phyloP scores from a whole-genome alignment of 2,888 invertebrate genomes.

The Drosophila vallismaia region DNA sequence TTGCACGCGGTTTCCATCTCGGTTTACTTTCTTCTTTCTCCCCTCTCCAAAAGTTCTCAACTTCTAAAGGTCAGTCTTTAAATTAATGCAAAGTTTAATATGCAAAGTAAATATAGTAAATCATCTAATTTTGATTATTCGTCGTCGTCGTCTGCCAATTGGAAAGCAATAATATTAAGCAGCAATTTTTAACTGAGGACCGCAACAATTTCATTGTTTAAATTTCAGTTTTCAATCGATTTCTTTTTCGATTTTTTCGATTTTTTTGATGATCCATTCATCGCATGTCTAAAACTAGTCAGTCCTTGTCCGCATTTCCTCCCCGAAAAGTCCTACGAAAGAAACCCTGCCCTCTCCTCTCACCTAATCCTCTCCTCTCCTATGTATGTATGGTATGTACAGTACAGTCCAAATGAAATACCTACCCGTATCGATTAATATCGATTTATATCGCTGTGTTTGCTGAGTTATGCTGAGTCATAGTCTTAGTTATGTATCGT shows the following conservation, averaged over 20 bases:
- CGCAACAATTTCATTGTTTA: slow-evolving; percentile 33
- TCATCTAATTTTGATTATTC: slow-evolving; percentile 36
- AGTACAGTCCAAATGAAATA: slow-evolving; percentile 19
- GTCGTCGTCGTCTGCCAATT: slow-evolving; percentile 25
- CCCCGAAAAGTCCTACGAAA: slow-evolving; percentile 1
- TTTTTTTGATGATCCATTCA: slow-evolving; percentile 10
- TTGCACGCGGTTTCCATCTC: slow-evolving; percentile 3
- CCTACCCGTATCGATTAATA: slow-evolving; percentile 8
- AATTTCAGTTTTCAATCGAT: slow-evolving; percentile 2
- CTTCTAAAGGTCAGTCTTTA: slow-evolving; percentile 77
- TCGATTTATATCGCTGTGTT: slow-evolving; percentile 18
- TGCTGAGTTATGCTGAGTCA: slow-evolving; percentile 30
- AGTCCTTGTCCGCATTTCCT: slow-evolving; percentile 25
- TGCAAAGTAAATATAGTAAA: slow-evolving; percentile 24
- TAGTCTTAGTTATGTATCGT: slow-evolving; percentile 36
- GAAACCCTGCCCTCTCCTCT: slow-evolving; percentile 3
- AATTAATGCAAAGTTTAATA: slow-evolving; percentile 62
- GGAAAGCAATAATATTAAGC: slow-evolving; percentile 18
- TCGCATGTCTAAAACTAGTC: slow-evolving; percentile 33
- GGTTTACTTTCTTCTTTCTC: background rate
- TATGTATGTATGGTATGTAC: slow-evolving; percentile 28
- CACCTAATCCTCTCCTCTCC: background rate
- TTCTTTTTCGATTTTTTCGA: slow-evolving; percentile 8
- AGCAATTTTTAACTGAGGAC: slow-evolving; percentile 15
- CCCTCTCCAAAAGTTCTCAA: slow-evolving; percentile 55